Base-by-base conservation (phyloP, 2,888 invertebrate species). In the Leptopilina drosophilae region DNA sequence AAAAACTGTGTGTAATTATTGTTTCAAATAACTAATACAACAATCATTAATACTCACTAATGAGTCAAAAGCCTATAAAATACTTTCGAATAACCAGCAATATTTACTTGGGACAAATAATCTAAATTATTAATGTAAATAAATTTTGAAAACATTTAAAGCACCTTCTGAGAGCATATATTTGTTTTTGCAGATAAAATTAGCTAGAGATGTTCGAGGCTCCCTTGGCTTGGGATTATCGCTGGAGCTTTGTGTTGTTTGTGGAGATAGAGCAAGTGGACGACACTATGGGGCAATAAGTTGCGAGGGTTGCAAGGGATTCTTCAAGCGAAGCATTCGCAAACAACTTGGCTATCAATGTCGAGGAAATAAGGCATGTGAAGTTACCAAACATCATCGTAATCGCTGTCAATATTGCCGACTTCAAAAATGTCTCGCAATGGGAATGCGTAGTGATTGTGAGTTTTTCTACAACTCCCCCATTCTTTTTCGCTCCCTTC, bases 361-460 rank as follows among this genome's bases (percentile, higher is more conserved):
- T 90, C 94, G 99, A 4, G 98, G 99, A 79, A 96, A 95, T 87
- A 98, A 98, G 94, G 98, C 98, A 93, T 99, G 99, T 90, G 98
- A 98, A 92, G 98, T 99, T 84, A 99, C 98, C 79, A 99, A 99
- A 92, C 98, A 99, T 90, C 99, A 99, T 92, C 95, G 99, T 82
- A 99, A 99, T 93, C 95, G 99, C 80, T 99, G 99, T 93, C 99
- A 99, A 93, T 99, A 98, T 93, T 99, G 99, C 92, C 95, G 99
- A 76, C 94, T 99, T 84, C 98, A 99, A 93, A 99, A 99, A 93
- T 99, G 99, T 91, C 94, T 99, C 79, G 96, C 97, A 64, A 98
- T 98, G 94, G 99, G 99, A 89, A 99, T 99, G 99, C 94, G 99
- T 92, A 98, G 98, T 94, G 99, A 99, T 95, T 98, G 99, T 99